Base-by-base conservation (phyloP, 2,797 vertebrate species). In the Diplodus sargus region DNA sequence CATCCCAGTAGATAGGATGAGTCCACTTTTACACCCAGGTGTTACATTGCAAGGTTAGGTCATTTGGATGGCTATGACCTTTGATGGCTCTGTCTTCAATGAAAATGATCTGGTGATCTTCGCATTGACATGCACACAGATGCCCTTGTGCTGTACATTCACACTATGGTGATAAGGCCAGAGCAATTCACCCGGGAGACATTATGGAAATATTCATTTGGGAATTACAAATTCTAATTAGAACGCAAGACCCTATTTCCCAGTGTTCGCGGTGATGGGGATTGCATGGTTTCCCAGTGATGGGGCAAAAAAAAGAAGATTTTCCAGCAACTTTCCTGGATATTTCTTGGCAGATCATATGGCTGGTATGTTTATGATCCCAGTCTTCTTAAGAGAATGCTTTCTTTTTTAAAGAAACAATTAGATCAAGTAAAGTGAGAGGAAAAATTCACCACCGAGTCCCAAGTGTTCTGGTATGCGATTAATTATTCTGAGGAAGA, bases 41-140 rank as follows among this genome's bases (percentile, higher is more conserved):
- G 93, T 94, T 95, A 91, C 94, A 91, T 94, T 93, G 93, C 94
- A 94, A 95, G 94, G 95, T 95, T 94, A 93, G 94, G 93, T 95
- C 93, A 95, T 94, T 92, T 83, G 86, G 88, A 92, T 89, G 91
- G 77, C 86, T 91, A 81, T 93, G 94, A 95, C 94, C 95, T 95
- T 93, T 94, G 92, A 90, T 91, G 89, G 90, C 92, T 91, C 89
- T 79, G 91, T 94, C 92, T 90, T 89, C 87, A 87, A 87, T 93
- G 92, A 94, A 95, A 94, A 94, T 91, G 92, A 94, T 93, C 92
- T 89, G 85, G 82, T 87, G 89, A 94, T 93, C 89, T 89, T 82
- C 72, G 8, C 89, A 91, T 83, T 92, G 90, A 92, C 89, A 92
- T 88, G 85, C 88, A 92, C 91, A 91, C 88, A 79, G 88, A 92